These are phyloP conservation scores for Argopecten irradians DNA, from an alignment of 1,140 invertebrate genomes.

Conservation along the genomic window DNA sequence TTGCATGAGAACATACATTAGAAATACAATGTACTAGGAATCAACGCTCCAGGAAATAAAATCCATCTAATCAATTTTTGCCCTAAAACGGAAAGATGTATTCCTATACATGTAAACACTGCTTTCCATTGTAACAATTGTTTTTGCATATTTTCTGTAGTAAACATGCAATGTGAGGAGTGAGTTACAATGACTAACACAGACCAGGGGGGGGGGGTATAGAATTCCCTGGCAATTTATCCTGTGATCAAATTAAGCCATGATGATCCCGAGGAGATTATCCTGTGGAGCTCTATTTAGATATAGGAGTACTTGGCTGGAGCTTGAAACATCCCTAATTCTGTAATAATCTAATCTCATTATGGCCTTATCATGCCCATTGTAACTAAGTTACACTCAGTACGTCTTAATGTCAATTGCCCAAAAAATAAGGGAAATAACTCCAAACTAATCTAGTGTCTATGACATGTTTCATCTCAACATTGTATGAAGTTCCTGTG, in stretches of 20 bases:
- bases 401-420: neutral
- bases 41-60: neutral
- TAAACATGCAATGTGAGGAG: neutral
- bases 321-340: slow-evolving; percentile 18
- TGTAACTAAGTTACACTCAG: neutral
- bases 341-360: slow-evolving; percentile 11
- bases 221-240: neutral
- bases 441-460: neutral
- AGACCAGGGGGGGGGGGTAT: neutral
- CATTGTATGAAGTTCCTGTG: too few species aligned
- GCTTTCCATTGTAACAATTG: neutral
- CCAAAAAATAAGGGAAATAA: neutral
- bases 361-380: neutral
- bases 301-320: neutral
- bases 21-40: too few species aligned
- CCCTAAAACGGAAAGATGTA: neutral
- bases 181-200: neutral
- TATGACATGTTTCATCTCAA: too few species aligned
- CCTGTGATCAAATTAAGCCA: slow-evolving; percentile 13
- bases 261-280: neutral
- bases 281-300: neutral
- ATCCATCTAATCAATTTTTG: neutral
- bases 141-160: neutral
- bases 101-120: too few species aligned
- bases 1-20: neutral